These are phyloP conservation scores for Teleiodes luculella DNA, from an alignment of 2,888 invertebrate genomes.

Conservation along the genomic window DNA sequence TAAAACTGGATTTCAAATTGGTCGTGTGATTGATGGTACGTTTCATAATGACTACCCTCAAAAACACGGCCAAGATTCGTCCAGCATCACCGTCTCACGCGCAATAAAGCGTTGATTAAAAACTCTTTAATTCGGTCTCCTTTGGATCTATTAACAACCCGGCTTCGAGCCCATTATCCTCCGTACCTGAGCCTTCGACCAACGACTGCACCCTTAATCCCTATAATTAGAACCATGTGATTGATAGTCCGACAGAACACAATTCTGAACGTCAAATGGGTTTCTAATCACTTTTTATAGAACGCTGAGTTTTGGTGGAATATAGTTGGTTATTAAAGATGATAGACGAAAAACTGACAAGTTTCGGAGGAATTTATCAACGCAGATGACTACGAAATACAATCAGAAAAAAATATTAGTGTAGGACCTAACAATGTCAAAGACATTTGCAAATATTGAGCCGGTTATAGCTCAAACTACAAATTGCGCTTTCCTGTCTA, in stretches of 20 bases:
- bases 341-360: neutral
- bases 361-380: no score
- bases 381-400: no score
- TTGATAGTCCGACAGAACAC: slow-evolving; percentile 60
- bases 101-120: slow-evolving; percentile 41
- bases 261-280: slow-evolving; percentile 54
- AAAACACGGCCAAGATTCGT: neutral
- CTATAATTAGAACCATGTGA: slow-evolving; percentile 74
- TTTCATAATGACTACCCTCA: slow-evolving; percentile 2
- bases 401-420: no score
- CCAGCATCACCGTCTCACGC: neutral
- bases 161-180: slow-evolving; percentile 47
- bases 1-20: neutral
- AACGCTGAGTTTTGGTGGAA: slow-evolving; percentile 20
- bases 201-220: slow-evolving; percentile 60
- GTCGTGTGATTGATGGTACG: neutral
- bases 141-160: slow-evolving; percentile 47
- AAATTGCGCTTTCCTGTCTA: no score
- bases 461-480: no score
- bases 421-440: no score
- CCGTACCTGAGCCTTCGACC: slow-evolving; percentile 48
- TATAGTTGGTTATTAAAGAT: neutral
- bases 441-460: no score
- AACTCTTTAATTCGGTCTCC: slow-evolving; percentile 48
- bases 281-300: slow-evolving; percentile 64